Percentiles rank a stretch among this genome's conserved stretches.
These are phyloP conservation scores for Athrips mouffetella DNA, from an alignment of 2,888 invertebrate genomes.

Conservation along the genomic window DNA sequence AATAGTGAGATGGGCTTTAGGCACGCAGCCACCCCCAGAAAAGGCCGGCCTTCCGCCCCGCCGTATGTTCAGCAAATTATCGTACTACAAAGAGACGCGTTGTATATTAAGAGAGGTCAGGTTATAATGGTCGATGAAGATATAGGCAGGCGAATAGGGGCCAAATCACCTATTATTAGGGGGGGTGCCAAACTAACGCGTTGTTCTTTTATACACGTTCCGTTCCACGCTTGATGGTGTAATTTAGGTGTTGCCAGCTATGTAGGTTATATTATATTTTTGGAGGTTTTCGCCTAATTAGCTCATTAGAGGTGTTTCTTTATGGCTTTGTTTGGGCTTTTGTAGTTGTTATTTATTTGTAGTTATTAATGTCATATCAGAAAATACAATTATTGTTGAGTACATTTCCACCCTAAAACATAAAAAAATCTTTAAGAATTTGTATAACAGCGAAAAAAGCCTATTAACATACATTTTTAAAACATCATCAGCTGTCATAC, in stretches of 20 bases:
- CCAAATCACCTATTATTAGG: conserved; percentile 71
- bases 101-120: conserved; percentile 31
- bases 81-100: too few species aligned
- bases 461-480: too few species aligned
- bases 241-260: conserved; percentile 58
- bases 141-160: conserved; percentile 51
- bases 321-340: conserved; percentile 6
- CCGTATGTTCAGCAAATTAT: not conserved
- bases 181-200: conserved; percentile 74
- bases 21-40: conserved; percentile 60
- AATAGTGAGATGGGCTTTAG: conserved; percentile 57
- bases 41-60: conserved; percentile 33
- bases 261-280: conserved; percentile 35
- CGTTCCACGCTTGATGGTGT: conserved; percentile 62
- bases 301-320: conserved; percentile 17
- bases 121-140: conserved; percentile 43
- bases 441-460: too few species aligned
- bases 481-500: too few species aligned
- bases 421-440: too few species aligned
- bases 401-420: too few species aligned
- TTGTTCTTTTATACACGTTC: conserved; percentile 70
- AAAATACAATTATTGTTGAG: too few species aligned
- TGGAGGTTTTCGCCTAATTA: conserved; percentile 12
- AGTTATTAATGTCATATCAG: not conserved
- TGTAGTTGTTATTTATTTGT: not conserved